phyloP scores from a whole-genome alignment of 2,888 invertebrate genomes.

The Melanargia galathea region DNA sequence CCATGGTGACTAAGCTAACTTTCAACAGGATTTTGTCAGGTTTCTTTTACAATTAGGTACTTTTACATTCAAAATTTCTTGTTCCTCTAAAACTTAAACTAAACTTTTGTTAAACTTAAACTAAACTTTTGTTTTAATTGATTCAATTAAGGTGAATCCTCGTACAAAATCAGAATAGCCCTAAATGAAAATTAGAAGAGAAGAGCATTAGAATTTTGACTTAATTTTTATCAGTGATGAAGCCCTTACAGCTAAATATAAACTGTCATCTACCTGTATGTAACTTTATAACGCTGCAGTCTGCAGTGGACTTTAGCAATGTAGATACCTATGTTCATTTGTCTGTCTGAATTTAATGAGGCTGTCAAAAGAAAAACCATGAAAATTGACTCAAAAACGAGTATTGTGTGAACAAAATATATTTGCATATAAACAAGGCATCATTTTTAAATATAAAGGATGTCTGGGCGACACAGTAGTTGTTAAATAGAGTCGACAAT shows the following conservation, averaged over 20 bases:
- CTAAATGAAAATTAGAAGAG: too few relatives aligned
- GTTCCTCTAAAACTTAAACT: not conserved
- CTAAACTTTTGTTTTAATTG: too few relatives aligned
- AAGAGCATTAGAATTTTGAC: not conserved
- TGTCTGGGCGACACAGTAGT: slow-evolving; percentile 33
- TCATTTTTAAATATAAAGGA: slow-evolving; percentile 38
- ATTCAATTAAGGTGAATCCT: not conserved
- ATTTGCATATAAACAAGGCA: slow-evolving; percentile 47
- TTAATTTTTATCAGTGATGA: not conserved
- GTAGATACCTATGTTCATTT: slow-evolving; percentile 32
- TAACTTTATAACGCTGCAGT: not conserved
- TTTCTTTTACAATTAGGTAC: slow-evolving; percentile 43
- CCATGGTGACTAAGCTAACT: slow-evolving; percentile 65
- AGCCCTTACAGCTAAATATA: not conserved
- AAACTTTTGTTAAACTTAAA: too few relatives aligned
- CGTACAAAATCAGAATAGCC: too few relatives aligned
- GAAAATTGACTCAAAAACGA: slow-evolving; percentile 62
- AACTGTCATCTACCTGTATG: not conserved
- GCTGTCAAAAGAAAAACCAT: slow-evolving; percentile 56
- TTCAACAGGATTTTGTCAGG: slow-evolving; percentile 70
- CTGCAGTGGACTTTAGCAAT: not conserved
- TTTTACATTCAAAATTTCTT: slow-evolving; percentile 40
- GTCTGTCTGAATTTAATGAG: slow-evolving; percentile 52
- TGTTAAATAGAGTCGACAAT: slow-evolving; percentile 28
- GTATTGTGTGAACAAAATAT: slow-evolving; percentile 51